Conservation (phyloP, 2,888 invertebrate species). For the Platynereis dumerilii region DNA sequence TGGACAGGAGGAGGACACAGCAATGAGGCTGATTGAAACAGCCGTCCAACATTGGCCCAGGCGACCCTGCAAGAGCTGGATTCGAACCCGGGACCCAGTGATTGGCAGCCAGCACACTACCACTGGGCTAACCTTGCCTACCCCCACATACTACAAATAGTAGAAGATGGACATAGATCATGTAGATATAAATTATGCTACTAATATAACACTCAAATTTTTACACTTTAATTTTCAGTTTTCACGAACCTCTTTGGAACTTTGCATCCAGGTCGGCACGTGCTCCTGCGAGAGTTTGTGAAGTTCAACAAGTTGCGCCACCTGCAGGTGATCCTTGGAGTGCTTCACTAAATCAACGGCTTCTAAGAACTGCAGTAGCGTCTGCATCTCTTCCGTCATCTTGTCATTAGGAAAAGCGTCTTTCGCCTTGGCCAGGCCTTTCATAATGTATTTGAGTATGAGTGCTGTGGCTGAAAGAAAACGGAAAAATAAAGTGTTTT, state of each 20-base stretch:
- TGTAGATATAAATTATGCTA: not conserved
- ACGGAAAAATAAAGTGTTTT: too few relatives aligned
- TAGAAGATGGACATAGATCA: too few relatives aligned
- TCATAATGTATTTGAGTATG: constrained; percentile 50
- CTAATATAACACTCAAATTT: constrained; percentile 9
- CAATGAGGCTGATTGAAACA: too few relatives aligned
- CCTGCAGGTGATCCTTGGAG: constrained; percentile 46
- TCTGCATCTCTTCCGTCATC: constrained; percentile 29
- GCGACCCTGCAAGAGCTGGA: too few relatives aligned
- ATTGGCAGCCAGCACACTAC: too few relatives aligned
- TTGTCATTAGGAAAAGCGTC: constrained; percentile 43
- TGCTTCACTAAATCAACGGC: constrained; percentile 53
- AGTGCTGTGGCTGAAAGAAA: constrained; percentile 46
- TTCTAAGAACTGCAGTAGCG: constrained; percentile 50
- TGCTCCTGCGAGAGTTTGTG: constrained; percentile 72
- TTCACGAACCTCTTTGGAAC: constrained; percentile 70
- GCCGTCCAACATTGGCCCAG: too few relatives aligned
- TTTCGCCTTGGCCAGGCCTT: constrained; percentile 50
- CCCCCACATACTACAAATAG: too few relatives aligned
- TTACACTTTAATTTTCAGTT: not conserved
- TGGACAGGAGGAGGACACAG: too few relatives aligned
- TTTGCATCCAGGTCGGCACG: constrained; percentile 73
- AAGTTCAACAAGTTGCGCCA: constrained; percentile 52
- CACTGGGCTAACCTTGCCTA: too few relatives aligned
- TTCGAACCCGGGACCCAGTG: too few relatives aligned